Conservation (phyloP, 2,113 vertebrate species). For the Alligator sinensis region DNA sequence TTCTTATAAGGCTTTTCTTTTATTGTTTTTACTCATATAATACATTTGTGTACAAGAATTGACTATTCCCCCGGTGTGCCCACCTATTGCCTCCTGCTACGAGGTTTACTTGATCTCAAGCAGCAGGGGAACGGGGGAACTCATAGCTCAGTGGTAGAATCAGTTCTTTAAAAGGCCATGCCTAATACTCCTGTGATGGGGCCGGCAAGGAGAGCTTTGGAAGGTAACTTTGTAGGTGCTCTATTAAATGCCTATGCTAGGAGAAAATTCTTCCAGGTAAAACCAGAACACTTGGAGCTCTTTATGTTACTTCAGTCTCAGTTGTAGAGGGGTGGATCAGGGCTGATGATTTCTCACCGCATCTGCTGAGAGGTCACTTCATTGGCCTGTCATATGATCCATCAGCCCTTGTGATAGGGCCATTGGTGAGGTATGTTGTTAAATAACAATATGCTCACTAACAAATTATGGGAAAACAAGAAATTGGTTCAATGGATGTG, state of each 20-base stretch:
- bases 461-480: neutral
- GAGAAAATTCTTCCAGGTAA: neutral
- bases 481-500: neutral
- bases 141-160: too few species aligned
- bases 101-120: too few species aligned
- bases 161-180: too few species aligned
- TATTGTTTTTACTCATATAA: too few species aligned
- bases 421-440: accelerated
- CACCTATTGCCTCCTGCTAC: too few species aligned
- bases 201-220: neutral
- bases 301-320: neutral
- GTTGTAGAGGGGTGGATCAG: too few species aligned
- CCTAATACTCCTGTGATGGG: neutral
- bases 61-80: too few species aligned
- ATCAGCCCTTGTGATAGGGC: accelerated
- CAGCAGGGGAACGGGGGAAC: too few species aligned
- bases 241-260: neutral
- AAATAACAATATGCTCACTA: neutral
- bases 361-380: neutral
- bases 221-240: neutral
- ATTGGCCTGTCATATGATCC: neutral
- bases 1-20: too few species aligned
- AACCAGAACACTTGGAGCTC: neutral
- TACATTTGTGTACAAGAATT: too few species aligned
- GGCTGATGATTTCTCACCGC: too few species aligned